These are phyloP conservation scores for Rhogogaster chlorosoma DNA, from an alignment of 2,888 invertebrate genomes.

Conservation along the genomic window DNA sequence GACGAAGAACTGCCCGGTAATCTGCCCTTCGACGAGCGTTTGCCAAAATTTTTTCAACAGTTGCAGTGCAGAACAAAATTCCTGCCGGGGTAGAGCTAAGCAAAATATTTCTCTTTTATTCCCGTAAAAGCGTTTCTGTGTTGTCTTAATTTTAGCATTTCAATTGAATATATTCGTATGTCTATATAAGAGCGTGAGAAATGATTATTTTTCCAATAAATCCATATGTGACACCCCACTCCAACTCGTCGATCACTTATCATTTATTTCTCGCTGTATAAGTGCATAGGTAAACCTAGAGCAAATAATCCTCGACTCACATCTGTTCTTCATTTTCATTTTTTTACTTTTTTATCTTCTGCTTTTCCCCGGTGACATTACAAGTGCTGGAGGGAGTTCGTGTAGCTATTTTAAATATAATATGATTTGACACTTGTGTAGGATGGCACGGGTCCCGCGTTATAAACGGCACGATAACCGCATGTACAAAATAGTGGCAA, in stretches of 20 bases:
- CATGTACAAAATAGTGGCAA: constrained; percentile 22
- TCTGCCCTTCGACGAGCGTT: neutral
- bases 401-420: constrained; percentile 33
- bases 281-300: neutral
- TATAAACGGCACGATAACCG: constrained; percentile 27
- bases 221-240: neutral
- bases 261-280: neutral
- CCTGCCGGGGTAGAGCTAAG: neutral
- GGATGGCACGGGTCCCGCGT: neutral
- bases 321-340: constrained; percentile 11
- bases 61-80: neutral
- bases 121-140: constrained; percentile 9
- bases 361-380: constrained; percentile 3
- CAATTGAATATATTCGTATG: neutral
- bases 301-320: neutral
- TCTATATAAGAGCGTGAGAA: neutral
- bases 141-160: neutral
- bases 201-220: neutral
- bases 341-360: constrained; percentile 10
- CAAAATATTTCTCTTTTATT: constrained; percentile 40
- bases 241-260: neutral
- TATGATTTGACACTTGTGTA: constrained; percentile 26
- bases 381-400: neutral
- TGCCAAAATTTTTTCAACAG: neutral
- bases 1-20: neutral